Evolutionary conservation across 92 coral and sea anemone genomes (phyloP), one percentile per base, ranked within the genome.

Genomic region (Zoanthus solanderi): DNA sequence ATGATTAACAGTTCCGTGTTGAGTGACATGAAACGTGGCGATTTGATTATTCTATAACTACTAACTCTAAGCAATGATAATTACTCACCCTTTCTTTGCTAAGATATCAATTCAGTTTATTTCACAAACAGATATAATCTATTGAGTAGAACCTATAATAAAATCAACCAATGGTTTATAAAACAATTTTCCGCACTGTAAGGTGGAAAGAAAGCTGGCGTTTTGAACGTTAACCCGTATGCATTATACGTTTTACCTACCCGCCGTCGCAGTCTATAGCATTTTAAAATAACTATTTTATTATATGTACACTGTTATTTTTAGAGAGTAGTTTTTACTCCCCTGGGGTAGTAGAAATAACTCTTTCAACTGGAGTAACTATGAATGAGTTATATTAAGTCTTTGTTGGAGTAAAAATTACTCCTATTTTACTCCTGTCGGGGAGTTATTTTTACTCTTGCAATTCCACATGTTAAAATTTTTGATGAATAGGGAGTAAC

Each of bases 1-100:
- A 72, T 72, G 76, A 72, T 72, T 50, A 72, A 72, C 76, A 34
- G 52, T 72, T 72, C 76, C 76, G 76, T 32, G 76, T 72, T 72
- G 76, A 72, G 76, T 72, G 79, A 75, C 34, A 45, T 75, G 79
- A 75, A 75, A 75, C 60, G 79, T 15, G 79, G 79, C 30, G 57
- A 75, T 75, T 75, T 44, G 57, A 75, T 75, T 75, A 47, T 75
- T 75, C 31, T 45, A 75, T 75, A 46, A 48, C 53, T 30, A 11
- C 29, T 15, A 31, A 71, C 47, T 71, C n/a, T 71, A 71, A 71
- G 44, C 48, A 30, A 71, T 31, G 46, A 31, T 71, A 44, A 68
- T 68, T 68, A 68, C 23, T 67, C 73, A 67, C 13, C 37, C 73
- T 23, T 67, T 67, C 37, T 28, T 30, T 67, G 73, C 73, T 67